Evolutionary conservation across 2,888 invertebrate species (phyloP).

Genomic region (Lepeophtheirus nordmannii): DNA sequence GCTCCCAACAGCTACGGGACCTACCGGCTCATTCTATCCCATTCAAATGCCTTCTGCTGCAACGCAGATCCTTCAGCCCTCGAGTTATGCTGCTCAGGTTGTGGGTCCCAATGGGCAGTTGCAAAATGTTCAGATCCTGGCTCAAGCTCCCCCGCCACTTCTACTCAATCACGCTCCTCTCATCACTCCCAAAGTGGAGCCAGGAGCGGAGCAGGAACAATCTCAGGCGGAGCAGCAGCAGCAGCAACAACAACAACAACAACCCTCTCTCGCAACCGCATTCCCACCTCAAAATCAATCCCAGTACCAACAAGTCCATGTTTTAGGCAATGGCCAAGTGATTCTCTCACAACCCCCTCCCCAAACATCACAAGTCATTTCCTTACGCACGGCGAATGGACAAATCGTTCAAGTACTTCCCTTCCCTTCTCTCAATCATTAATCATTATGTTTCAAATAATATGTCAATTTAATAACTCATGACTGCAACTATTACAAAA

Average conservation of each 20-base stretch:
- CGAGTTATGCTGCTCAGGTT: conserved; percentile 53
- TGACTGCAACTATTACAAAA: too few relatives aligned
- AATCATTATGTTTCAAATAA: too few relatives aligned
- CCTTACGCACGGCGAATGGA: neutral
- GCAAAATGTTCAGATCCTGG: conserved; percentile 62
- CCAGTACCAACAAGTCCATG: neutral
- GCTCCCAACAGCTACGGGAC: neutral
- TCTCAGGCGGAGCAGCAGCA: neutral
- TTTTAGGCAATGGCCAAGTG: neutral
- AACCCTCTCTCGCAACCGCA: neutral
- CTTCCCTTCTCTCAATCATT: too few relatives aligned
- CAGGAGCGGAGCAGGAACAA: neutral
- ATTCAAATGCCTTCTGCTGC: conserved; percentile 25
- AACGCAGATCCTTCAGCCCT: conserved; percentile 36
- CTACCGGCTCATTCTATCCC: neutral
- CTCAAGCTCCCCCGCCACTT: neutral
- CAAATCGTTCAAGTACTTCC: neutral
- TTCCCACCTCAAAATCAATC: neutral
- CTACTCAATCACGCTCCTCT: neutral
- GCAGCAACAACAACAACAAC: neutral
- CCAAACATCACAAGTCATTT: neutral
- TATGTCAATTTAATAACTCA: too few relatives aligned
- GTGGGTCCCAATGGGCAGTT: conserved; percentile 76
- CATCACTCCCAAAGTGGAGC: neutral
- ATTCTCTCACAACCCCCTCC: neutral